Percentiles rank a stretch among this genome's conserved stretches.
Conservation (phyloP, 2,113 vertebrate species). For the Onychorhynchus coronatus region DNA sequence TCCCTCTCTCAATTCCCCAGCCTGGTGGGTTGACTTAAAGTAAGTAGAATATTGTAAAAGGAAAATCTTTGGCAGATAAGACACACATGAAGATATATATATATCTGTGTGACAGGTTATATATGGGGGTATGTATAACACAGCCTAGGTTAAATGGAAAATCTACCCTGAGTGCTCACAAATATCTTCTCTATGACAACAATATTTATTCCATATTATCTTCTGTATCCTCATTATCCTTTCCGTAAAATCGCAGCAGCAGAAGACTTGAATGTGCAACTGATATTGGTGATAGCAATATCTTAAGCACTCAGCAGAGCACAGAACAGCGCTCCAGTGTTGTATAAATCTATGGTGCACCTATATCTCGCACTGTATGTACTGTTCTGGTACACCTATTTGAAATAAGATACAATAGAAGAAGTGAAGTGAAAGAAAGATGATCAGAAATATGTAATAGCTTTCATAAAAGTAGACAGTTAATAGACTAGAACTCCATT, state of each 20-base stretch:
- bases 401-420: not conserved
- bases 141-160: not conserved
- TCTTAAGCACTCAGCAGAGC: not conserved
- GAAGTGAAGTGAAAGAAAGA: not conserved
- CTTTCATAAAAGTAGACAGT: constrained; percentile 25
- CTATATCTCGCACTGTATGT: not conserved
- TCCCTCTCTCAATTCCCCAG: not conserved
- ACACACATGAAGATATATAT: not conserved
- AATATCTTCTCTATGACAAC: not conserved
- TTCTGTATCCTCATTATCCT: not conserved
- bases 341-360: not conserved
- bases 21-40: not conserved
- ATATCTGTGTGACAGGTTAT: not conserved
- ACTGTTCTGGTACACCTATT: not conserved
- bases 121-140: not conserved
- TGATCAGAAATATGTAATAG: constrained; percentile 15
- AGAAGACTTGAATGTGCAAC: not conserved
- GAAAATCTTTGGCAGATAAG: not conserved
- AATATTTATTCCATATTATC: not conserved
- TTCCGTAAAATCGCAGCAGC: not conserved
- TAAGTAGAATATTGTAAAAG: not conserved
- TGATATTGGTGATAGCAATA: not conserved
- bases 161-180: not conserved
- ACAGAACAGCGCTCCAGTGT: not conserved
- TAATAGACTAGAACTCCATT: constrained; percentile 50